phyloP scores from a whole-genome alignment of 2,797 vertebrate species.

The Urocyon cinereoargenteus region DNA sequence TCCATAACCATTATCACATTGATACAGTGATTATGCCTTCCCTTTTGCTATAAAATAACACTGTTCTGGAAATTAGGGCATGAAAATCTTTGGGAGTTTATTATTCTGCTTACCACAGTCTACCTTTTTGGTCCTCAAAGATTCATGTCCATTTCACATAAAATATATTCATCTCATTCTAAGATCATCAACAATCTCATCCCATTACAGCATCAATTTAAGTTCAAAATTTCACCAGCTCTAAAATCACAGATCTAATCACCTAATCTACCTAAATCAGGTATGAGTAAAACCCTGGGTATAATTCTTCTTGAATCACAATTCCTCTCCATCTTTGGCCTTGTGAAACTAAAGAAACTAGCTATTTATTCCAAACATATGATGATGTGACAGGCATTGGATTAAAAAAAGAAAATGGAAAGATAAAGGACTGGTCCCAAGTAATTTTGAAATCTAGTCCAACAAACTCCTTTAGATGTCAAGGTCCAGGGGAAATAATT shows the following conservation, averaged over 20 bases:
- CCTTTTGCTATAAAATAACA: not conserved
- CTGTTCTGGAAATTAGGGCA: not conserved
- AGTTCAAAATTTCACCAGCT: not conserved
- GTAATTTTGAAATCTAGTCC: not conserved
- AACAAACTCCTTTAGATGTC: not conserved
- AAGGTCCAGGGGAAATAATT: not conserved
- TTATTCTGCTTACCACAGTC: not conserved
- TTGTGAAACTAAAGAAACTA: not conserved
- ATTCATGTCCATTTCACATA: not conserved
- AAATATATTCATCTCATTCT: not conserved
- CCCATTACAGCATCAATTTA: not conserved
- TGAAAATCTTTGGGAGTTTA: not conserved
- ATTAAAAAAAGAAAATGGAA: not conserved
- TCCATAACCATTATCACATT: not conserved
- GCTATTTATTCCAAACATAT: not conserved
- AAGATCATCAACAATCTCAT: not conserved
- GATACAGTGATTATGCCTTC: not conserved
- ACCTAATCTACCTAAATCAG: constrained; percentile 15
- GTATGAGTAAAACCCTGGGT: not conserved
- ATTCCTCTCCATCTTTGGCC: not conserved
- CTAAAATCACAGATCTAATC: not conserved
- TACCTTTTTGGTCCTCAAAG: not conserved
- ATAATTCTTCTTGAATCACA: not conserved
- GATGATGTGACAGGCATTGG: not conserved
- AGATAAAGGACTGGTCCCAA: not conserved